A percentile compares a stretch with the other conserved stretches of the same genome.
Evolutionary conservation across 2,888 invertebrate genomes (phyloP).

Genomic region (Cinara cedri): DNA sequence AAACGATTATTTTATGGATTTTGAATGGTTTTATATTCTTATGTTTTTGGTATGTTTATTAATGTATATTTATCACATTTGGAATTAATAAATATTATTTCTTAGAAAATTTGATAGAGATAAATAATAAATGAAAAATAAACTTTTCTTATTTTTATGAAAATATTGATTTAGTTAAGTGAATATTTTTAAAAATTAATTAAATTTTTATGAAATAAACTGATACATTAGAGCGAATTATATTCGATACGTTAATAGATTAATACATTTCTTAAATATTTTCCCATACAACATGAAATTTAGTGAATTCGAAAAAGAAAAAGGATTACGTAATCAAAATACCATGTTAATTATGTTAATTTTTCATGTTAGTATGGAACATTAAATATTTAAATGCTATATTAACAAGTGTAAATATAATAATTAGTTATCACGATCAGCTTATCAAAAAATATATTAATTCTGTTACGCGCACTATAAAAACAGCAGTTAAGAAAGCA

Average conservation of each 20-base stretch:
- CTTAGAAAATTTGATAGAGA: background rate
- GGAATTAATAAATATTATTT: slow-evolving; percentile 5
- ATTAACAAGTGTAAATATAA: slow-evolving; percentile 51
- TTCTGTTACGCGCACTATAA: slow-evolving; percentile 51
- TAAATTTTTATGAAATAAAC: background rate
- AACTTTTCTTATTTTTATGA: slow-evolving; percentile 37
- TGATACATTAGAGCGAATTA: slow-evolving; percentile 5
- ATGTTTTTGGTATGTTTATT: background rate
- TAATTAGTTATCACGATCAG: slow-evolving; percentile 51
- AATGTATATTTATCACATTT: slow-evolving; percentile 1
- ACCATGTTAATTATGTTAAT: slow-evolving; percentile 30
- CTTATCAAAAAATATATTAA: slow-evolving; percentile 54
- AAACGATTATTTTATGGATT: background rate
- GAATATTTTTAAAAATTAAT: slow-evolving; percentile 20
- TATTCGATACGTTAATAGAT: background rate
- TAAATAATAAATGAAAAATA: slow-evolving; percentile 32
- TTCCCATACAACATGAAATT: slow-evolving; percentile 17
- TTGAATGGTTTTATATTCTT: background rate
- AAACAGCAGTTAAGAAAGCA: slow-evolving; percentile 54
- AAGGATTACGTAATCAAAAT: slow-evolving; percentile 27
- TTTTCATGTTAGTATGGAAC: slow-evolving; percentile 3
- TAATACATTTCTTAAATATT: background rate
- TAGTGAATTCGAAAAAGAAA: slow-evolving; percentile 1
- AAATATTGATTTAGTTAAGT: slow-evolving; percentile 35
- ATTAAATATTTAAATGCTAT: slow-evolving; percentile 27